phyloP scores from a whole-genome alignment of 2,888 invertebrate genomes.

The Linnaemya tessellans region DNA sequence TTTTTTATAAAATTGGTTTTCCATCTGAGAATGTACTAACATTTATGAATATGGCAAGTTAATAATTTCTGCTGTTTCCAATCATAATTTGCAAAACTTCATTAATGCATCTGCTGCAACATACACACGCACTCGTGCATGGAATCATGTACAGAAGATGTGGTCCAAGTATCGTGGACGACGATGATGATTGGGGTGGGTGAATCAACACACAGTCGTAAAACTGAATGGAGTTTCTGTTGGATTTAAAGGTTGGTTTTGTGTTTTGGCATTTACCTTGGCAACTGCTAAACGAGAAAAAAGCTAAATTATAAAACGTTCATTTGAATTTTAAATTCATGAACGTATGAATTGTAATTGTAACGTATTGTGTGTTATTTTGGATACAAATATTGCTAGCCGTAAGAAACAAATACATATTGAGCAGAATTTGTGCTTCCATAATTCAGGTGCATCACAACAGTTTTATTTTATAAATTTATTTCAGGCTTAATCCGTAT shows the following conservation, averaged over 20 bases:
- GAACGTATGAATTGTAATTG: slow-evolving; percentile 54
- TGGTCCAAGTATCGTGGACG: slow-evolving; percentile 29
- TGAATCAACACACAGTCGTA: slow-evolving; percentile 24
- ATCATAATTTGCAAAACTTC: slow-evolving; percentile 67
- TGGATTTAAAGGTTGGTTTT: slow-evolving; percentile 73
- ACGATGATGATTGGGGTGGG: slow-evolving; percentile 43
- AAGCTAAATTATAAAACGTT: slow-evolving; percentile 43
- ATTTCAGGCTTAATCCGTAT: not conserved
- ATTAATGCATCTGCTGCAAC: slow-evolving; percentile 1
- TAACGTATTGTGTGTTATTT: slow-evolving; percentile 52
- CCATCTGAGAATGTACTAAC: slow-evolving; percentile 71
- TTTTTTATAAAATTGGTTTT: slow-evolving; percentile 51
- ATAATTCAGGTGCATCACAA: slow-evolving; percentile 65
- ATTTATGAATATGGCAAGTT: slow-evolving; percentile 66
- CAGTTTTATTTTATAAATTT: slow-evolving; percentile 6
- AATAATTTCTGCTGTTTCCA: slow-evolving; percentile 66
- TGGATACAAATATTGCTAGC: not conserved
- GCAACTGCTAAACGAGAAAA: slow-evolving; percentile 51
- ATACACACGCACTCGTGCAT: not conserved
- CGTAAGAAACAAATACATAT: slow-evolving; percentile 14
- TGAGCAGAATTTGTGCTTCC: too few relatives aligned
- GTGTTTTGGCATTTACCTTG: slow-evolving; percentile 74
- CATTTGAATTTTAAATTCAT: slow-evolving; percentile 46
- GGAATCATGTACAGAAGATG: slow-evolving; percentile 1
- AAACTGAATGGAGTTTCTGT: slow-evolving; percentile 43